These are phyloP conservation scores for Uloborus plumipes DNA, from an alignment of 2,888 invertebrate species.

Conservation along the genomic window DNA sequence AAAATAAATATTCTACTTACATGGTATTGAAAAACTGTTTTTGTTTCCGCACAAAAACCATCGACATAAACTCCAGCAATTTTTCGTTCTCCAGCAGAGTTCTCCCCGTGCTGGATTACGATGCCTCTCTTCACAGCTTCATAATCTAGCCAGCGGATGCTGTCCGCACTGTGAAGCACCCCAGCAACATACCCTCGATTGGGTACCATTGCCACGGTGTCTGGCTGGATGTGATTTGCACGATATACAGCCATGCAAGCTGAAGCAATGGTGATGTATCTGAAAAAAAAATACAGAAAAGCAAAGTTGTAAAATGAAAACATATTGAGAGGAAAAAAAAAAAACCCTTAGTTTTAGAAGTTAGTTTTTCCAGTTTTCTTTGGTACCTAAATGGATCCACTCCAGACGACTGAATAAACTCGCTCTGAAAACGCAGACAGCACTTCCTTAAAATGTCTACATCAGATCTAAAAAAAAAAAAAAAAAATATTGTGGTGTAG, in stretches of 20 bases:
- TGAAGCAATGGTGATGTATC: neutral
- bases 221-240: neutral
- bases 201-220: neutral
- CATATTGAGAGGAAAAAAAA: no score
- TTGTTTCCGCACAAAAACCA: conserved; percentile 1
- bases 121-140: neutral
- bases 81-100: neutral
- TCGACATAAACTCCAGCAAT: neutral
- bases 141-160: neutral
- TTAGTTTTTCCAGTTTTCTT: no score
- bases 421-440: no score
- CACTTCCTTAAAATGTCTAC: no score
- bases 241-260: neutral
- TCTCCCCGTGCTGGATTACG: neutral
- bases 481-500: no score
- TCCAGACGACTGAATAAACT: no score
- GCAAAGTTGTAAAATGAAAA: no score
- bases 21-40: neutral
- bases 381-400: no score
- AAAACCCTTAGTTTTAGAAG: no score
- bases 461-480: no score
- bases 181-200: neutral
- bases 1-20: neutral
- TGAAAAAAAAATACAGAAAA: neutral
- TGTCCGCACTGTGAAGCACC: neutral